Base-by-base conservation (phyloP, 2,888 invertebrate species). In the Scaptodrosophila latifasciaeformis region DNA sequence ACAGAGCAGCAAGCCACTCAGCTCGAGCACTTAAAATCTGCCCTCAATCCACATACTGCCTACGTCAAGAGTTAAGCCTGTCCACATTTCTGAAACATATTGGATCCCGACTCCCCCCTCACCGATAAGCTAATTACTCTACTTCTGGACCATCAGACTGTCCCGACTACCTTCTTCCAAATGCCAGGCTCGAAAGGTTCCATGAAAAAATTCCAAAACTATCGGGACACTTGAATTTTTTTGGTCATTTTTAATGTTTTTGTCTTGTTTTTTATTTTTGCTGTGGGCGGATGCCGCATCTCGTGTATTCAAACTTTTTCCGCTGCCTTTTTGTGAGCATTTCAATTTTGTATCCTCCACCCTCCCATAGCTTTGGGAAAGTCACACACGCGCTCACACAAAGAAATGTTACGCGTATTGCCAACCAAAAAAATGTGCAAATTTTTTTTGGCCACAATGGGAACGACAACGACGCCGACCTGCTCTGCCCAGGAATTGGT, bases 391-490 rank as follows among this genome's bases (percentile, higher is more conserved):
- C 5, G 18, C 59, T 52, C 62, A 64, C 65, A 58, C 55, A 60
- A 58, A 66, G 57, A 54, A 51, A 65, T 58, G 59, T 45, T 57
- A 56, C 54, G 54, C 56, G 53, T 56, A 58, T 56, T 47, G 51
- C 51, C 53, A 47, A 40, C 42, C 45, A 51, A 49, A 49, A 62
- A 61, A 70, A 64, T 67, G 67, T 68, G 67, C 55, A 52, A 59
- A 55, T 56, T 70, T 66, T 45, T 45, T 50, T 24, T 21, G 44
- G 49, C 49, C 46, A 43, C 39, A 40, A 45, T 35, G 21, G 10
- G n/a, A n/a, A 7, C 31, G 31, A 10, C 31, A 31, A 12, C 3
- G 19, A 18, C 17, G 12, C 3, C 24, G 40, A 10, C 19, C 7
- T 5, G 2, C 15, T 9, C 2, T 37, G 5, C 4, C 37, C 2